phyloP scores from a whole-genome alignment of 2,113 vertebrate genomes.

The Protomyctophum bolini region DNA sequence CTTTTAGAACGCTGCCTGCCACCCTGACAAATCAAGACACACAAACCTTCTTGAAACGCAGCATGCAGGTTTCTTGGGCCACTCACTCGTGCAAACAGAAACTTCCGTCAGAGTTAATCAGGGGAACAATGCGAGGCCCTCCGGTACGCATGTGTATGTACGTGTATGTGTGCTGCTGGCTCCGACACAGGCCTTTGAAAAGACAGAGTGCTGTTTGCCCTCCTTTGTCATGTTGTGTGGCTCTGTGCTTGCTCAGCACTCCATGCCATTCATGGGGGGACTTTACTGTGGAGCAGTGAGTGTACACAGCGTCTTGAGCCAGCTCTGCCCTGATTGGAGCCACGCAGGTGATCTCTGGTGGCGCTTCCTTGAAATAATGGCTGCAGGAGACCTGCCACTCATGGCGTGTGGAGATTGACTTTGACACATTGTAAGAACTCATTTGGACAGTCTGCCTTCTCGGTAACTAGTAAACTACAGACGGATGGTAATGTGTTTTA shows the following conservation, averaged over 20 bases:
- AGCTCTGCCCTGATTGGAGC: constrained; percentile 1
- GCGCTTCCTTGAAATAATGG: not conserved
- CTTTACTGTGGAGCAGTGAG: constrained; percentile 55
- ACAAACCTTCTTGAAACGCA: constrained; percentile 33
- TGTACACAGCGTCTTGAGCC: constrained; percentile 17
- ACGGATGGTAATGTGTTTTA: no score
- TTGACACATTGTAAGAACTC: no score
- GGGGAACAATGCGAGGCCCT: constrained; percentile 45
- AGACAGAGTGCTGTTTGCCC: constrained; percentile 49
- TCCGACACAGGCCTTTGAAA: constrained; percentile 45
- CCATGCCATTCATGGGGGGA: constrained; percentile 37
- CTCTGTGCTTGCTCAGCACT: constrained; percentile 31
- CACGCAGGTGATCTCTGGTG: not conserved
- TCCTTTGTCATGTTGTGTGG: constrained; percentile 49
- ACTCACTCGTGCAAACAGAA: constrained; percentile 51
- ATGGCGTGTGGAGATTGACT: no score
- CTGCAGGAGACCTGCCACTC: not conserved
- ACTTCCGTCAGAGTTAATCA: constrained; percentile 54
- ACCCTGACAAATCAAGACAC: constrained; percentile 50
- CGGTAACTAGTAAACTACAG: no score
- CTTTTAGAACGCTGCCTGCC: constrained; percentile 37
- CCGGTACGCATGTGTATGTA: constrained; percentile 19
- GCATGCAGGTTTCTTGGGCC: constrained; percentile 26
- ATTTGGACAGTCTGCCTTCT: no score
- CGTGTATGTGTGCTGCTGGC: not conserved